phyloP scores from a whole-genome alignment of 2,113 vertebrate species.

The Eurypyga helias region DNA sequence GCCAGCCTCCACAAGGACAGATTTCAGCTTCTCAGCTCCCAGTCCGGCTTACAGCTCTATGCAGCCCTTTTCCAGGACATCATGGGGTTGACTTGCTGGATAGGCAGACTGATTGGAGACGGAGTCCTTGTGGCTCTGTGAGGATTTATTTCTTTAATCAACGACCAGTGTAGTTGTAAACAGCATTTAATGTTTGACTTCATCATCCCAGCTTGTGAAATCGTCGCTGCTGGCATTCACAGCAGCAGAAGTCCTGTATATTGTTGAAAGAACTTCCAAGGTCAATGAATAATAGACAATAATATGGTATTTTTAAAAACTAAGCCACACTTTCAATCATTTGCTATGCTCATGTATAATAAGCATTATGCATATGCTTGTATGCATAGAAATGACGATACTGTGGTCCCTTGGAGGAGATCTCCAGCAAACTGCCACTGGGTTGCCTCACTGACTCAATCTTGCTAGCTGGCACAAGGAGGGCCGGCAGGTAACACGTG shows the following conservation, averaged over 20 bases:
- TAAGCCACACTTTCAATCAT: not conserved
- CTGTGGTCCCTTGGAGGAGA: not conserved
- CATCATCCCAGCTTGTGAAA: conserved; percentile 32
- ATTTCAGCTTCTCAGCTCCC: not conserved
- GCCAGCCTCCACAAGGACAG: not conserved
- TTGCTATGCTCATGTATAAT: not conserved
- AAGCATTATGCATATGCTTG: not conserved
- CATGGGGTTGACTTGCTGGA: not conserved
- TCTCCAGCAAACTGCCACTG: not conserved
- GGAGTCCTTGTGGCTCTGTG: not conserved
- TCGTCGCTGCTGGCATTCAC: not conserved
- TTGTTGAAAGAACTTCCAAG: conserved; percentile 14
- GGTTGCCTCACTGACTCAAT: not conserved
- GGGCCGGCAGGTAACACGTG: not conserved
- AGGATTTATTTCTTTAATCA: conserved; percentile 26
- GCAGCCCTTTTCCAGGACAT: not conserved
- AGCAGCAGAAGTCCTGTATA: conserved; percentile 5
- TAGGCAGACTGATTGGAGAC: not conserved
- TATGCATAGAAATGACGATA: not conserved
- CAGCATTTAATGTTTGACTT: conserved; percentile 32
- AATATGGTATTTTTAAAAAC: conserved; percentile 5
- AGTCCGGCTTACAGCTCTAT: not conserved
- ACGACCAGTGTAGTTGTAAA: not conserved
- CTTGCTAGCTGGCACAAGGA: not conserved
- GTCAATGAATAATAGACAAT: conserved; percentile 5